Conservation (phyloP, 2,888 invertebrate genomes). For the Liposcelis brunnea region DNA sequence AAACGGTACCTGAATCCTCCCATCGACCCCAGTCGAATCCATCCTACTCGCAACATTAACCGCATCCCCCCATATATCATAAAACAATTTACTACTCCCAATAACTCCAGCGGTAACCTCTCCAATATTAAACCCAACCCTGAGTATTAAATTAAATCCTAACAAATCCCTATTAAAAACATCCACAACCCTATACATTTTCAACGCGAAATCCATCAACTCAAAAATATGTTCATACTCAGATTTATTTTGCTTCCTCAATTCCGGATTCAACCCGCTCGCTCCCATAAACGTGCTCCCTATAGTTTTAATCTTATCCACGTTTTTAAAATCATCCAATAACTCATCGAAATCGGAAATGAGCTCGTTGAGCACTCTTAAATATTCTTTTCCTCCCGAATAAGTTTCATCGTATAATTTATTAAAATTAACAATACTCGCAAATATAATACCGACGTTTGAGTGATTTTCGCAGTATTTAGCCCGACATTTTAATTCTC, state of each 20-base stretch:
- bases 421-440: constrained; percentile 91
- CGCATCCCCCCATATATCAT: constrained; percentile 97
- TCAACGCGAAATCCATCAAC: constrained; percentile 83
- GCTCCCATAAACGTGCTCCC: constrained; percentile 97
- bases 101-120: constrained; percentile 95
- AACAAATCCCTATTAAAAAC: constrained; percentile 79
- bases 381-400: constrained; percentile 83
- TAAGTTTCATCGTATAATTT: constrained; percentile 97
- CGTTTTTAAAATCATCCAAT: constrained; percentile 61
- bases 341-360: constrained; percentile 81
- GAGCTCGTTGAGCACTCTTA: constrained; percentile 86
- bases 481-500: constrained; percentile 79
- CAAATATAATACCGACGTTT: constrained; percentile 85
- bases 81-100: constrained; percentile 87
- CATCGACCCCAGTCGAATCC: constrained; percentile 88
- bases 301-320: constrained; percentile 96
- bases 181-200: constrained; percentile 72
- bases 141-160: constrained; percentile 69
- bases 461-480: constrained; percentile 90
- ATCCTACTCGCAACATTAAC: constrained; percentile 94
- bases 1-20: constrained; percentile 67
- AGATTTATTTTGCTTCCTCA: constrained; percentile 44
- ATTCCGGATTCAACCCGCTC: constrained; percentile 73
- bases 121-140: constrained; percentile 79
- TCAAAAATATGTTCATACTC: constrained; percentile 60